These are phyloP conservation scores for Ophthalmolycus amberensis DNA, from an alignment of 2,113 vertebrate genomes.

Conservation along the genomic window DNA sequence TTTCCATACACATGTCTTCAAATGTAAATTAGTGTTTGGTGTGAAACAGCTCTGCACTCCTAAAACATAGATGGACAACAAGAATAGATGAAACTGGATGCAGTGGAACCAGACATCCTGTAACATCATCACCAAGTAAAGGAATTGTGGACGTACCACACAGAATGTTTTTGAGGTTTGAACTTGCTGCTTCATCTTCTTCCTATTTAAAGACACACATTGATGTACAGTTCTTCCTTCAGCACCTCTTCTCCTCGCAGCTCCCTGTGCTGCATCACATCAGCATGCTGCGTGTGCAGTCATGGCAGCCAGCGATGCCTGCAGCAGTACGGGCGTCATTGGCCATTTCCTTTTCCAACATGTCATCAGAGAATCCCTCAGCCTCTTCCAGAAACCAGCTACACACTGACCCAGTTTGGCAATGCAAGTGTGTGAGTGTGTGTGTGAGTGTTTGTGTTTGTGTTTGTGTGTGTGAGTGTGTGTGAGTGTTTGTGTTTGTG, in stretches of 20 bases:
- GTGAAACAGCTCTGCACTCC: too few species aligned
- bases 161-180: background rate
- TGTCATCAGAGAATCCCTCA: slow-evolving; percentile 10
- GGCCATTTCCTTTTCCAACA: background rate
- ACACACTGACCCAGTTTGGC: slow-evolving; percentile 45
- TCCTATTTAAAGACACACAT: background rate
- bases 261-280: background rate
- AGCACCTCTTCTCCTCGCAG: background rate
- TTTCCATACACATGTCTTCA: too few species aligned
- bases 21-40: too few species aligned
- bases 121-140: background rate
- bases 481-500: slow-evolving; percentile 17
- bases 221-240: background rate
- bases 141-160: too few species aligned
- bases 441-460: slow-evolving; percentile 2
- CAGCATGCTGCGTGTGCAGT: background rate
- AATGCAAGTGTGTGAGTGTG: background rate
- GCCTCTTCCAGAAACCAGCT: slow-evolving; percentile 7
- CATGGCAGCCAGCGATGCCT: slow-evolving; percentile 2
- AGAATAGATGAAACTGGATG: too few species aligned
- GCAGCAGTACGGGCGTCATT: slow-evolving; percentile 5
- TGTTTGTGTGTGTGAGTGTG: slow-evolving; percentile 4
- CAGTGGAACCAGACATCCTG: too few species aligned
- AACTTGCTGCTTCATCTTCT: background rate
- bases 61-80: too few species aligned